Base-by-base conservation (phyloP, 2,888 invertebrate genomes). In the Iphiclides podalirius region DNA sequence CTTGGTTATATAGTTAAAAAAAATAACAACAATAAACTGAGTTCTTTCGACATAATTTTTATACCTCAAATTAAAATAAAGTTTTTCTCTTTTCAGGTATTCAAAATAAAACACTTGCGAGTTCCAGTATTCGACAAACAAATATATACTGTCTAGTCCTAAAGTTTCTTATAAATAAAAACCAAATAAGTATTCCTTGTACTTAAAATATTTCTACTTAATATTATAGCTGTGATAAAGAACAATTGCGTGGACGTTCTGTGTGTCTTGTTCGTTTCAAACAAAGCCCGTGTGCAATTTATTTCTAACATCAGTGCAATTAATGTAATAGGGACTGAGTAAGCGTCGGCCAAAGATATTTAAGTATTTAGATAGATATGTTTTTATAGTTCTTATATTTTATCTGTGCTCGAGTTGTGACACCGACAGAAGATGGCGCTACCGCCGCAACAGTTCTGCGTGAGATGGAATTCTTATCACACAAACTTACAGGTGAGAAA, bases 381-480 rank as follows among this genome's bases (percentile, higher is more conserved):
- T 62, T 59, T 50, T 60, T 66, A 55, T 54, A 55, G 56, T 47
- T 20, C 6, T 59, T 48, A 57, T 52, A 46, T 55, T 53, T 52
- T 51, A 49, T 42, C 45, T 50, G 55, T 51, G 51, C 36, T 45
- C 37, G 44, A 43, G 46, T 35, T 40, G 26, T 40, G 35, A 9
- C 15, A 13, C 31, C 7, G 28, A 12, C 6, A 54, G n/a, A 75
- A 83, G 68, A 89, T 89, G 89, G 85, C 89, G 72, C 47, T 83
- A 23, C 82, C 90, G 1, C 91, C 91, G 52, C 92, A 92, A 68
- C 91, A 94, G 86, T 93, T 94, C 61, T 94, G 94, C 70, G 92
- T 95, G 40, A 90, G 94, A 67, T 95, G 95, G 95, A 95, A 95
- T 76, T 94, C 94, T 61, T 94, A 95, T 75, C 94, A 94, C 69